These are phyloP conservation scores for Pseudomyrmex dendroicus DNA, from an alignment of 1,140 invertebrate species.

Conservation along the genomic window DNA sequence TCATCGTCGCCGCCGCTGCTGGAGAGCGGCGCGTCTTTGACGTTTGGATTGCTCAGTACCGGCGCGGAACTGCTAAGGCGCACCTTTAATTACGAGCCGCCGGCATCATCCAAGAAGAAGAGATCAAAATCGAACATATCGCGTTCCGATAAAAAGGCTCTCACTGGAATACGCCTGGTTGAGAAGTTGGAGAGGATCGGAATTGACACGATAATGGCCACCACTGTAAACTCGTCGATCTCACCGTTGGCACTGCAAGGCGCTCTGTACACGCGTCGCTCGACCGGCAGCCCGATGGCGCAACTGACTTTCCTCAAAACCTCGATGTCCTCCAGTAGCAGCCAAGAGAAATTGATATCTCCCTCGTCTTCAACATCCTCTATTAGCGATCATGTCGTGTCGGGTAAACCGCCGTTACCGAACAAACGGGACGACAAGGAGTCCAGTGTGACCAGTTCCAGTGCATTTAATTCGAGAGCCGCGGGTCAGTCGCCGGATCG, in stretches of 20 bases:
- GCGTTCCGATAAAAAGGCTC: constrained; percentile 84
- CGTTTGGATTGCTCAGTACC: constrained; percentile 88
- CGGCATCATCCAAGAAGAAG: constrained; percentile 80
- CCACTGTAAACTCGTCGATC: constrained; percentile 81
- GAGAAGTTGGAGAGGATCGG: constrained; percentile 90
- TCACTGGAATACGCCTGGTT: constrained; percentile 86
- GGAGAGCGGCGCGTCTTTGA: constrained; percentile 84
- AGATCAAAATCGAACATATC: constrained; percentile 84
- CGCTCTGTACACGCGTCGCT: constrained; percentile 85
- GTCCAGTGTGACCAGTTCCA: constrained; percentile 11
- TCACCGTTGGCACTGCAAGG: constrained; percentile 87
- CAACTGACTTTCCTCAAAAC: constrained; percentile 90
- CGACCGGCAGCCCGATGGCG: constrained; percentile 89
- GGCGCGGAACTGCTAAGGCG: constrained; percentile 91
- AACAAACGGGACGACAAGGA: constrained; percentile 18
- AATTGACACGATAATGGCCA: constrained; percentile 88
- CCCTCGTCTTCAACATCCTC: constrained; percentile 77
- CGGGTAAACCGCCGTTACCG: constrained; percentile 83
- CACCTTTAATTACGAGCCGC: constrained; percentile 86
- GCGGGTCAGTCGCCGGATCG: constrained; percentile 68
- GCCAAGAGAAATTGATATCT: constrained; percentile 77
- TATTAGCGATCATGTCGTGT: constrained; percentile 80
- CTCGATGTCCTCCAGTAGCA: constrained; percentile 82
- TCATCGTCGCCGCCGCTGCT: constrained; percentile 86
- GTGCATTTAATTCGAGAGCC: constrained; percentile 83